phyloP scores from a whole-genome alignment of 2,113 vertebrate genomes.

The Cottus gobio region DNA sequence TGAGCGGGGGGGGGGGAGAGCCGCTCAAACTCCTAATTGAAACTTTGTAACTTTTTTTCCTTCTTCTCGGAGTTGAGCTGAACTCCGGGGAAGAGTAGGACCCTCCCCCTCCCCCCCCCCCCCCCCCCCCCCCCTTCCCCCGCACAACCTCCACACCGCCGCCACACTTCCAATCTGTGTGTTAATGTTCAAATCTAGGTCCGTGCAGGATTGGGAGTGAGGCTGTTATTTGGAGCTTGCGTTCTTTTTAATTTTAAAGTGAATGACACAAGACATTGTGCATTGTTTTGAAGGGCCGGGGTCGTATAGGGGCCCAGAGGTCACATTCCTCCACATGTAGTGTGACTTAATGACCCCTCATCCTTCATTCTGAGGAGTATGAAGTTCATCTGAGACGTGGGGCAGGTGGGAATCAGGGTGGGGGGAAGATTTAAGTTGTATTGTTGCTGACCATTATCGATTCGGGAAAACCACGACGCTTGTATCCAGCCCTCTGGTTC shows the following conservation, averaged over 20 bases:
- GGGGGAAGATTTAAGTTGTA: background rate
- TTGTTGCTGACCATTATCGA: background rate
- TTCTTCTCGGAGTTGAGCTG: slow-evolving; percentile 22
- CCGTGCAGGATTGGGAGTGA: slow-evolving; percentile 15
- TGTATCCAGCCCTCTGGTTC: background rate
- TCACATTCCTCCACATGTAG: slow-evolving; percentile 56
- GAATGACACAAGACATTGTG: slow-evolving; percentile 42
- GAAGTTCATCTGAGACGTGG: slow-evolving; percentile 48
- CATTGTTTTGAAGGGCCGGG: slow-evolving; percentile 61
- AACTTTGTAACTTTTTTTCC: slow-evolving; percentile 53
- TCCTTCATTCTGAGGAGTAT: slow-evolving; percentile 31
- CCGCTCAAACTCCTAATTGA: slow-evolving; percentile 63
- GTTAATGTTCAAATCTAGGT: slow-evolving; percentile 58
- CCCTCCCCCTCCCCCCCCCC: too few species aligned
- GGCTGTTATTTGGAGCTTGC: slow-evolving; percentile 34
- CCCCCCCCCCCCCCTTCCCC: too few species aligned
- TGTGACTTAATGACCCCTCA: slow-evolving; percentile 62
- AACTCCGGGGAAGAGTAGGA: slow-evolving; percentile 47
- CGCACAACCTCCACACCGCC: too few species aligned
- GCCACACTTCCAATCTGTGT: slow-evolving; percentile 17
- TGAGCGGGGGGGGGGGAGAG: background rate
- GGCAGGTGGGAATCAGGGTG: background rate
- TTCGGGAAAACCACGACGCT: slow-evolving; percentile 2
- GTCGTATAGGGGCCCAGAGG: slow-evolving; percentile 64
- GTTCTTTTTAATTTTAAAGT: slow-evolving; percentile 26